Conservation (phyloP, 53 echinoderm and acorn worm genomes). For the Apostichopus leukothele region DNA sequence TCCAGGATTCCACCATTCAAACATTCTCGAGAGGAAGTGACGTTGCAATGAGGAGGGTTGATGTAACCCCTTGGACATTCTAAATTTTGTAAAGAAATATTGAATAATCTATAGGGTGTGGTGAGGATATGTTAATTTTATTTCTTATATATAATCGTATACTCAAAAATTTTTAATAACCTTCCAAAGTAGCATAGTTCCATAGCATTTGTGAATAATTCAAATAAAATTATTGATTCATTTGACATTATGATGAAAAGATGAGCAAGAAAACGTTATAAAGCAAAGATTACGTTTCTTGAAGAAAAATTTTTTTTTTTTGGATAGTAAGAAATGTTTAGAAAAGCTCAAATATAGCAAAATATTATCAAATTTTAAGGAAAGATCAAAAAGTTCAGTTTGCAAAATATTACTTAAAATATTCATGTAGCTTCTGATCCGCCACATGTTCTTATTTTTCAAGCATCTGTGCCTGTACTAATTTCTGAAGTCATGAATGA, state of each 20-base stretch:
- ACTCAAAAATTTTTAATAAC: background rate
- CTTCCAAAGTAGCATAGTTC: background rate
- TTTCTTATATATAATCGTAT: background rate
- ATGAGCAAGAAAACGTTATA: background rate
- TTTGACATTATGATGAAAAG: background rate
- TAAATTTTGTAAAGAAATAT: background rate
- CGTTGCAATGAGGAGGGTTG: background rate
- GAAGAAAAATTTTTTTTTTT: no score
- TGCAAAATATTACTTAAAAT: no score
- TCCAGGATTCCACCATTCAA: background rate
- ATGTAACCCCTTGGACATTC: constrained; percentile 1
- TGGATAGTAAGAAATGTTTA: no score
- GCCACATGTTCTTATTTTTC: no score
- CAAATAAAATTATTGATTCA: background rate
- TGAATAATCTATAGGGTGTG: background rate
- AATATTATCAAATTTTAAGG: no score
- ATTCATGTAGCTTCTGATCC: no score
- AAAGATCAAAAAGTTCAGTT: no score
- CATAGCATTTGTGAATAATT: background rate
- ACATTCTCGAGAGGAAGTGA: background rate
- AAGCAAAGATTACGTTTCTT: background rate
- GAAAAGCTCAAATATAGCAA: no score
- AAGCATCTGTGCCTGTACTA: no score
- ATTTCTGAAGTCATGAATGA: no score
- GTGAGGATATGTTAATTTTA: background rate